phyloP scores from a whole-genome alignment of 2,797 vertebrate genomes.

The Oreortyx pictus region DNA sequence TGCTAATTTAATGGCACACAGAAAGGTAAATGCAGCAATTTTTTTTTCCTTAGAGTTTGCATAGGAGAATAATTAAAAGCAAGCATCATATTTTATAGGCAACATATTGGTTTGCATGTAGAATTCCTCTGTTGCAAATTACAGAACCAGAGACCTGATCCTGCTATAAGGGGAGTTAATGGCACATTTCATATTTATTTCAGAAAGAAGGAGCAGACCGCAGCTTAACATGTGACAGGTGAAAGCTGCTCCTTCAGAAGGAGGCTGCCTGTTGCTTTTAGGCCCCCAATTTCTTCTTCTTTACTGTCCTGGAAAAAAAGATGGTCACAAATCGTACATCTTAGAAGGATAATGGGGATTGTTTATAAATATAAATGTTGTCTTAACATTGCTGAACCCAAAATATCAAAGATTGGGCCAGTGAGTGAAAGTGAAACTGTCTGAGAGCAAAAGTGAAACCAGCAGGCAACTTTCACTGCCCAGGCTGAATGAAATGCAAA shows the following conservation, averaged over 20 bases:
- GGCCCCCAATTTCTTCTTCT: not conserved
- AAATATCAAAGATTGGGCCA: constrained; percentile 4
- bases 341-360: not conserved
- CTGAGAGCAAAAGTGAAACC: constrained; percentile 70
- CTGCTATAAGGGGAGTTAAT: not conserved
- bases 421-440: constrained; percentile 57
- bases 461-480: constrained; percentile 36
- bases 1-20: not conserved
- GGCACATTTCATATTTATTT: constrained; percentile 18
- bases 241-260: constrained; percentile 24
- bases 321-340: not conserved
- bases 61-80: not conserved
- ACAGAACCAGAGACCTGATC: constrained; percentile 11
- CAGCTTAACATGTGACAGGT: not conserved
- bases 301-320: not conserved
- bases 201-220: constrained; percentile 5
- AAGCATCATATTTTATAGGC: not conserved
- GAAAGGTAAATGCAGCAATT: not conserved
- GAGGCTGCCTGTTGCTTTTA: not conserved
- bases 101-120: not conserved
- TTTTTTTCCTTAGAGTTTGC: not conserved
- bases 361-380: constrained; percentile 26
- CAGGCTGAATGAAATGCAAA: constrained; percentile 25
- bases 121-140: not conserved
- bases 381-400: not conserved